Evolutionary conservation across 1,140 invertebrate genomes (phyloP).

Genomic region (Rhizoglyphus robini): DNA sequence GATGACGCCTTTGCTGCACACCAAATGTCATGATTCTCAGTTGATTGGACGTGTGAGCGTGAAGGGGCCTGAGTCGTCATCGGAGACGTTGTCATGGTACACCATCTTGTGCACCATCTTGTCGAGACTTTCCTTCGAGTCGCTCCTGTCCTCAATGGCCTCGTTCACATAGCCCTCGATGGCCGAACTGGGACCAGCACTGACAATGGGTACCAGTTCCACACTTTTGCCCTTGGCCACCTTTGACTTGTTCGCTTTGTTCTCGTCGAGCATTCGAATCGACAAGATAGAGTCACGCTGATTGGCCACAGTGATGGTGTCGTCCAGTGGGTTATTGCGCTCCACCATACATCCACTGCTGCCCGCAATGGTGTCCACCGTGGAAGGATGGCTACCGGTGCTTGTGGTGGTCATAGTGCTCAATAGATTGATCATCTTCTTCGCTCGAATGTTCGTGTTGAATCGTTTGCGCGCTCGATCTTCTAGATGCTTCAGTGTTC

Average conservation of each 20-base stretch:
- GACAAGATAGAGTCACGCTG: neutral
- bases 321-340: neutral
- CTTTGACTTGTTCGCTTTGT: neutral
- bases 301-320: neutral
- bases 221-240: neutral
- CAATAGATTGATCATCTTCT: constrained; percentile 3
- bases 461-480: constrained; percentile 1
- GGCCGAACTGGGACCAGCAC: neutral
- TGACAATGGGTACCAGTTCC: neutral
- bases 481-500: constrained; percentile 3
- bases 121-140: neutral
- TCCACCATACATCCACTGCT: neutral
- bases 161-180: neutral
- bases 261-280: neutral
- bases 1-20: neutral
- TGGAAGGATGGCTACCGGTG: neutral
- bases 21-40: neutral
- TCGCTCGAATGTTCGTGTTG: neutral
- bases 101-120: neutral
- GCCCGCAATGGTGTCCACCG: neutral
- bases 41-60: neutral
- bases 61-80: neutral
- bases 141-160: neutral
- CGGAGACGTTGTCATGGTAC: neutral
- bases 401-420: neutral